Evolutionary conservation across 2,888 invertebrate species (phyloP).

Genomic region (Microplitis manilae): DNA sequence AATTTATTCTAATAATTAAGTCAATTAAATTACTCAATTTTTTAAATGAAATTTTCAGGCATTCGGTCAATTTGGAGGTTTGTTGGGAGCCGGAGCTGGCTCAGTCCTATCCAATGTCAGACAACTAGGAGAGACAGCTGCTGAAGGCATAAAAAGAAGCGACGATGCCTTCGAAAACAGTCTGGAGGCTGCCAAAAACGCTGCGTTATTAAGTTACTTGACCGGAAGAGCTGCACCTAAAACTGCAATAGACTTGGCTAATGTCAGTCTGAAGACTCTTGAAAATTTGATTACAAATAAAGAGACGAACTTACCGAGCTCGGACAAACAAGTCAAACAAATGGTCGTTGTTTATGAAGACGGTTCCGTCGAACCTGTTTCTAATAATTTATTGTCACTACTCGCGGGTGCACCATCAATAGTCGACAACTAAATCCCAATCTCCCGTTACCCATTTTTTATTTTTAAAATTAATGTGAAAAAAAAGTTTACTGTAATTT

Average conservation of each 20-base stretch:
- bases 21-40: not conserved
- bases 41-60: not conserved
- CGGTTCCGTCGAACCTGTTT: not conserved
- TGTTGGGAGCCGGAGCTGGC: not conserved
- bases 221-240: not conserved
- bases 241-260: not conserved
- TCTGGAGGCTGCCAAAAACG: not conserved
- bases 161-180: not conserved
- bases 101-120: not conserved
- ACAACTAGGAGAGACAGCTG: not conserved
- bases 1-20: not conserved
- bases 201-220: not conserved
- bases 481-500: no score
- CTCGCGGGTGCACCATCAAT: not conserved
- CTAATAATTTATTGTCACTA: not conserved
- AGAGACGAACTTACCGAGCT: not conserved
- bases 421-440: not conserved
- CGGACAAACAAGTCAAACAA: not conserved
- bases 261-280: not conserved
- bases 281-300: not conserved
- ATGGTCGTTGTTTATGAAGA: not conserved
- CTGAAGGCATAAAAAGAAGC: not conserved
- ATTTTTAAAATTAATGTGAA: not conserved
- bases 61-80: not conserved
- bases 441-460: not conserved